Base-by-base conservation (phyloP, 2,113 vertebrate genomes). In the Ascaphus truei region DNA sequence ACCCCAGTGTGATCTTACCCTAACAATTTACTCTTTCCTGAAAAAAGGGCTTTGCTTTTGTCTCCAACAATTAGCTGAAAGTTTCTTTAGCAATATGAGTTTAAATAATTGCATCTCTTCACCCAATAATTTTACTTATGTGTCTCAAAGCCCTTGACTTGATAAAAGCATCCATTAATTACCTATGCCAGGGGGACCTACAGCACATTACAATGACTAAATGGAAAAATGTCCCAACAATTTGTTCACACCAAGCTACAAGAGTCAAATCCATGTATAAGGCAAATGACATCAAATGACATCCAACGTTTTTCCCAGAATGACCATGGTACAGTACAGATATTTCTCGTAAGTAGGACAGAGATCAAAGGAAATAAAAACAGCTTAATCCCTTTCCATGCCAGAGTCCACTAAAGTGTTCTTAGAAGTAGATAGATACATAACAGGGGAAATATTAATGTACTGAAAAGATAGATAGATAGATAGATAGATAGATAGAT, bases 111-210 rank as follows among this genome's bases (percentile, higher is more conserved):
- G 23, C 27, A 43, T 52, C 18, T 52, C 16, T 20, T 33, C 9
- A 5, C 25, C 26, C 50, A 31, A 31, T 23, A 61, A 39, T 61
- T 50, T 61, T 61, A 52, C 56, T 71, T 60, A 52, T 52, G 33
- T 52, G 57, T 33, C 25, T 61, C 56, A 71, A 60, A 71, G 67
- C 52, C 67, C 47, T 71, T 52, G 33, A 34, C 50, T 23, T 23
- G 57, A 71, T 61, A 71, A 71, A 57, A 71, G 34, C 45, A 11
- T 71, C 57, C 34, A 61, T 60, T 71, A 71, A 71, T 71, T 41
- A 71, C 36, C 57, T 41, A 47, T 30, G 43, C 45, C 34, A 18
- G 43, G 8, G 56, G 56, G 67, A 52, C 30, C 45, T 22, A 36
- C 39, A 37, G 47, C 31, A 61, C 25, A 52, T 61, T 61, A 41